Evolutionary conservation across 2,888 invertebrate genomes (phyloP).

Genomic region (Phorcus lineatus): DNA sequence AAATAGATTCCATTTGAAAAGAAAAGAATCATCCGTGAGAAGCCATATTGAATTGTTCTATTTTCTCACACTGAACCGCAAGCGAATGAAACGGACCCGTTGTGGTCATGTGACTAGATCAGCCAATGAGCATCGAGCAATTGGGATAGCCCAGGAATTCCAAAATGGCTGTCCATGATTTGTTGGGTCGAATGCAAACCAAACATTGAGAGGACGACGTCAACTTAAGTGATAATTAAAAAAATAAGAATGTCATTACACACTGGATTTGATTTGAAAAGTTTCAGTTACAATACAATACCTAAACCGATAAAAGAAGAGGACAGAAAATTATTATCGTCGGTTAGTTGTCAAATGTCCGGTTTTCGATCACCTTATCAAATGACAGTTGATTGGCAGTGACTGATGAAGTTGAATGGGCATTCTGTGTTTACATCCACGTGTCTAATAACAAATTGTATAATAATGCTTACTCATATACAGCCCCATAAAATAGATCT

Average conservation of each 20-base stretch:
- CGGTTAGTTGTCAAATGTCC: neutral
- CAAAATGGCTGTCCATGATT: slow-evolving; percentile 30
- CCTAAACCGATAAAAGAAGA: slow-evolving; percentile 34
- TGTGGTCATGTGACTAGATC: slow-evolving; percentile 39
- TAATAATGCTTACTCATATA: too few species aligned
- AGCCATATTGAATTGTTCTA: slow-evolving; percentile 67
- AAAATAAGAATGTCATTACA: slow-evolving; percentile 6
- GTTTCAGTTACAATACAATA: neutral
- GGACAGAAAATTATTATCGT: slow-evolving; percentile 12
- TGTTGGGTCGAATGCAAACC: neutral
- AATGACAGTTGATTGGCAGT: too few species aligned
- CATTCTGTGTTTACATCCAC: too few species aligned
- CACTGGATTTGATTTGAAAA: slow-evolving; percentile 17
- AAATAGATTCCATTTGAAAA: slow-evolving; percentile 18
- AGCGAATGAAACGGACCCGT: slow-evolving; percentile 43
- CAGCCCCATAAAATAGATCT: too few species aligned
- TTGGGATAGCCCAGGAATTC: slow-evolving; percentile 32
- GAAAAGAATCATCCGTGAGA: slow-evolving; percentile 35
- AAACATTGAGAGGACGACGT: neutral
- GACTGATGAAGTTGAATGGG: too few species aligned
- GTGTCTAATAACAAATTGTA: too few species aligned
- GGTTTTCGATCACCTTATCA: neutral
- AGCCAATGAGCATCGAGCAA: slow-evolving; percentile 35
- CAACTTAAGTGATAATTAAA: neutral
- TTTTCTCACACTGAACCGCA: slow-evolving; percentile 40